Evolutionary conservation across 2,113 vertebrate genomes (phyloP), one percentile per base, ranked within the genome.

Genomic region (Pterocles orientalis): DNA sequence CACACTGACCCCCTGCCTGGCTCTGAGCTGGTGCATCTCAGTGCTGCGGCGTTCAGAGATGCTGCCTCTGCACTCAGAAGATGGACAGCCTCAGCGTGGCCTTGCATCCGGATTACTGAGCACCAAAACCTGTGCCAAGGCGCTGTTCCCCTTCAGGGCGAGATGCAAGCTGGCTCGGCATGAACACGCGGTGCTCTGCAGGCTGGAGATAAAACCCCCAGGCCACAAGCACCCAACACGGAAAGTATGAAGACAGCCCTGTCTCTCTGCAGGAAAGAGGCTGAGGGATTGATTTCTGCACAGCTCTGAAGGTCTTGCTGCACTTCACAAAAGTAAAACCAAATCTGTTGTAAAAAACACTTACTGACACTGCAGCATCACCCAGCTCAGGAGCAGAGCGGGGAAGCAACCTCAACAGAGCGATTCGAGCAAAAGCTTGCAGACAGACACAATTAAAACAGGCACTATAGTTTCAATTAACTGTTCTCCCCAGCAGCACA

Each of bases 401-500:
- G 33, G 72, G 86, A 82, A 72, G 71, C 82, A 70, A 85, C 87
- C 89, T 41, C 29, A 36, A 58, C 91, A 95, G 80, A 85, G 78
- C 78, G 58, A 85, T 75, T 82, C 11, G 10, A 94, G 85, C 89
- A 64, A 64, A 90, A 86, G 76, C 89, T 95, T 73, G 65, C 0
- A 1, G 94, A 62, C 92, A 97, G 93, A 77, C 89, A 69, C 96
- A 97, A 97, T 97, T 97, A 96, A 97, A 97, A 95, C 62, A 80
- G 93, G 71, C 78, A 86, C 91, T 69, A 14, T 70, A 90, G 88
- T 94, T 97, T 97, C 96, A 97, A 97, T 97, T 97, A 97, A 97
- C 94, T 89, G 33, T 5, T 91, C 91, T 96, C 79, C 82, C 71
- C 80, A 75, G 92, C 90, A 96, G 94, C 94, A 90, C 34, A 14